Evolutionary conservation across 1,140 invertebrate genomes (phyloP).

Genomic region (Drosophila sp.): DNA sequence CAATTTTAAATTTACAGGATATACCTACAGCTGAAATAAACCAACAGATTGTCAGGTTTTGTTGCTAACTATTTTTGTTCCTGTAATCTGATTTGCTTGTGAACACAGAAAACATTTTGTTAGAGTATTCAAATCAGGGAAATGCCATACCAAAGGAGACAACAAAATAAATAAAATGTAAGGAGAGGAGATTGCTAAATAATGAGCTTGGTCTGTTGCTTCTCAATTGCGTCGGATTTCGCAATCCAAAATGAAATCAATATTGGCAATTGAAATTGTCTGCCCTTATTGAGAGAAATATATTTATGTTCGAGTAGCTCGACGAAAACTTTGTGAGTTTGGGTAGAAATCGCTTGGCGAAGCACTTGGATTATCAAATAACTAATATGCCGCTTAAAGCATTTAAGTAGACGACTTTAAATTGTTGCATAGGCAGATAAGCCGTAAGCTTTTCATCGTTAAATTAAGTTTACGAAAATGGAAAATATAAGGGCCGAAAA

Average conservation of each 20-base stretch:
- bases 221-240: slow-evolving; percentile 7
- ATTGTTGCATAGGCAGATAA: slow-evolving; percentile 17
- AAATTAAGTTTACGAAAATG: slow-evolving; percentile 14
- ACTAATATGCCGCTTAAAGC: not conserved
- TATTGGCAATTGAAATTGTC: slow-evolving; percentile 24
- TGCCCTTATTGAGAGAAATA: not conserved
- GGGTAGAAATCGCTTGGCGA: not conserved
- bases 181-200: not conserved
- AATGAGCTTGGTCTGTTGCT: slow-evolving; percentile 8
- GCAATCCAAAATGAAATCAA: slow-evolving; percentile 6
- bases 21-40: not conserved
- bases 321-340: not conserved
- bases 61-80: not conserved
- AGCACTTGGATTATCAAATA: slow-evolving; percentile 14
- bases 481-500: not conserved
- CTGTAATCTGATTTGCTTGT: slow-evolving; percentile 21
- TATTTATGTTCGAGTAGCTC: slow-evolving; percentile 4
- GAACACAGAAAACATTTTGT: slow-evolving; percentile 6
- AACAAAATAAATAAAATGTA: slow-evolving; percentile 2
- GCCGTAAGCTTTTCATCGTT: slow-evolving; percentile 9
- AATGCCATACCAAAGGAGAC: not conserved
- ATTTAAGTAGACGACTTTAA: slow-evolving; percentile 19
- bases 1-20: slow-evolving; percentile 8
- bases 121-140: slow-evolving; percentile 5
- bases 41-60: slow-evolving; percentile 1